Conservation (phyloP, 2,888 invertebrate species). For the Arenicola marina region DNA sequence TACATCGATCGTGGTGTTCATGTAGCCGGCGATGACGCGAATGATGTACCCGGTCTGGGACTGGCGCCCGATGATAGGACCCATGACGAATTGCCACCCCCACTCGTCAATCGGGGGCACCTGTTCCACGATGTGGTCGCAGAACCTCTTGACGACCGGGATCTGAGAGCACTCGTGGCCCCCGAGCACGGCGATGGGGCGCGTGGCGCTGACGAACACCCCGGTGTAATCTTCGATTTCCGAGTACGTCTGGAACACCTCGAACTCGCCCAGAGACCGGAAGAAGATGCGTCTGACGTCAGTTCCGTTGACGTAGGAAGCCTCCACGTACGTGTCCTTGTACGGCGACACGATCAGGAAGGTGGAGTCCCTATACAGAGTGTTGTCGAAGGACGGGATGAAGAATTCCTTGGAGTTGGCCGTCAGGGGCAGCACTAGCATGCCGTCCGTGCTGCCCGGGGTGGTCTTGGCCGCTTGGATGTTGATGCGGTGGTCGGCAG, state of each 20-base stretch:
- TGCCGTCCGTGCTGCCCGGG: conserved; percentile 2
- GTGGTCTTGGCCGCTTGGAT: not conserved
- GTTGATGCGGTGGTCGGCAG: not conserved
- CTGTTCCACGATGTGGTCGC: not conserved
- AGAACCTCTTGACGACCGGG: not conserved
- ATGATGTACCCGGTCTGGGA: too few species aligned
- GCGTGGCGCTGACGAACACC: not conserved
- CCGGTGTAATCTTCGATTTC: not conserved
- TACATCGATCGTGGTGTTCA: too few species aligned
- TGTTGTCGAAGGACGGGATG: conserved; percentile 2
- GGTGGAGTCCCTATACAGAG: too few species aligned
- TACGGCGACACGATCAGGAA: conserved; percentile 3
- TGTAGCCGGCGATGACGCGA: too few species aligned
- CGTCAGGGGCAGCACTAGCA: not conserved
- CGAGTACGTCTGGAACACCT: conserved; percentile 4
- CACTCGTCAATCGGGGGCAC: too few species aligned
- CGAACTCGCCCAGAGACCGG: not conserved
- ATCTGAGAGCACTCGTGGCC: conserved; percentile 1
- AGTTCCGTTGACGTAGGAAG: not conserved
- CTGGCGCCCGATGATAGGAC: too few species aligned
- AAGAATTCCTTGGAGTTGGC: not conserved
- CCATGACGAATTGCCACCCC: too few species aligned
- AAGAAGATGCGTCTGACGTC: conserved; percentile 1
- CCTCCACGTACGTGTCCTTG: not conserved
- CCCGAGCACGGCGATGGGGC: not conserved